These are phyloP conservation scores for Meiosimyza platycephala DNA, from an alignment of 2,888 invertebrate genomes.

Conservation along the genomic window DNA sequence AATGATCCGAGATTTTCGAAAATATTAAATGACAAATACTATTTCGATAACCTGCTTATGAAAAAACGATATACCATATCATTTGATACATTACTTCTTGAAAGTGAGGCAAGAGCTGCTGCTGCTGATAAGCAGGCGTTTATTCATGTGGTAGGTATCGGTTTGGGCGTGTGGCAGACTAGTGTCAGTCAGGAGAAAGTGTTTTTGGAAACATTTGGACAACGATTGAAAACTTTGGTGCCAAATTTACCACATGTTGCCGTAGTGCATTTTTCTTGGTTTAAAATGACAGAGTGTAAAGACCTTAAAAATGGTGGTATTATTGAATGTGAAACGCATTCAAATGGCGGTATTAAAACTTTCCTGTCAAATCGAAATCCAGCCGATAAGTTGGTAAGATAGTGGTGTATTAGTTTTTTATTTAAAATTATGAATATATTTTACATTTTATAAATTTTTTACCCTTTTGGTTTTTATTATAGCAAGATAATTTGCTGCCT, in stretches of 20 bases:
- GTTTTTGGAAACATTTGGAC: constrained; percentile 73
- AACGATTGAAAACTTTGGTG: constrained; percentile 70
- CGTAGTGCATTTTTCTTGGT: constrained; percentile 76
- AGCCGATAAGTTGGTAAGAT: constrained; percentile 54
- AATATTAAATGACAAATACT: constrained; percentile 50
- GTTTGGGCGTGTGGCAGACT: constrained; percentile 76
- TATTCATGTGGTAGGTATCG: constrained; percentile 75
- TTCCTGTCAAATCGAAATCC: constrained; percentile 71
- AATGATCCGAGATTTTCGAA: constrained; percentile 54
- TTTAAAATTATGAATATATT: background rate
- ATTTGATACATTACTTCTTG: constrained; percentile 73
- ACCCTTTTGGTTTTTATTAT: constrained; percentile 47
- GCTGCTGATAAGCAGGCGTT: constrained; percentile 70
- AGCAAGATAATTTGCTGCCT: constrained; percentile 68
- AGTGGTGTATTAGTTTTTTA: too few species aligned
- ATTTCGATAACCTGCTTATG: constrained; percentile 62
- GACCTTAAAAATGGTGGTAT: constrained; percentile 67
- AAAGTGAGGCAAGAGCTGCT: constrained; percentile 72
- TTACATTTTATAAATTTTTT: background rate
- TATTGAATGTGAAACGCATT: constrained; percentile 50
- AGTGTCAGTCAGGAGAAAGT: constrained; percentile 73
- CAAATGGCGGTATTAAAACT: constrained; percentile 68
- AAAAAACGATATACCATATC: constrained; percentile 69
- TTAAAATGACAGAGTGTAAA: constrained; percentile 67
- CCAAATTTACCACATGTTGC: constrained; percentile 70